Conservation (phyloP, 1,140 invertebrate species). For the Riptortus pedestris region DNA sequence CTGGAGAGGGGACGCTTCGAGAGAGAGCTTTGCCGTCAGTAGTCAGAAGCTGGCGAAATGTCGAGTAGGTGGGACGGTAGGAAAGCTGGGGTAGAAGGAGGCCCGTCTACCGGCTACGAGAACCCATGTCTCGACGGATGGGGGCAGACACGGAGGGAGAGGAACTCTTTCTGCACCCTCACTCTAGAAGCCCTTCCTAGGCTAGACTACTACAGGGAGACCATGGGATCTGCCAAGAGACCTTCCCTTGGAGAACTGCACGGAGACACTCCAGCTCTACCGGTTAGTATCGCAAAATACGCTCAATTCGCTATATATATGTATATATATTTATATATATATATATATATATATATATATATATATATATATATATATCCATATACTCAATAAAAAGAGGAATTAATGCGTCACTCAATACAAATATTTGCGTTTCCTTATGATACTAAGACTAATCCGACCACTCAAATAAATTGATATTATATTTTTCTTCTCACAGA, state of each 20-base stretch:
- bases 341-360: constrained; percentile 16
- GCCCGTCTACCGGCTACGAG: neutral
- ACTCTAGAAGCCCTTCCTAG: constrained; percentile 72
- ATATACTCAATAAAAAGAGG: neutral
- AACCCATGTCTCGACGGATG: neutral
- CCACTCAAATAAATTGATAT: too few species aligned
- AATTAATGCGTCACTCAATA: too few species aligned
- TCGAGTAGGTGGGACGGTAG: neutral
- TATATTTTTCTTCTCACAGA: too few species aligned
- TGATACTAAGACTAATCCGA: too few species aligned
- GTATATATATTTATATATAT: constrained; percentile 12
- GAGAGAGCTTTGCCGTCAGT: too few species aligned
- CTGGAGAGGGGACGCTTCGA: too few species aligned
- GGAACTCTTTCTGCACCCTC: constrained; percentile 36
- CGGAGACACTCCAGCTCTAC: constrained; percentile 24
- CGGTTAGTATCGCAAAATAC: neutral
- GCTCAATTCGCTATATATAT: neutral
- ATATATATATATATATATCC: constrained; percentile 12
- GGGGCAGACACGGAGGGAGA: constrained; percentile 24
- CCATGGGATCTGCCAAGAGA: constrained; percentile 55
- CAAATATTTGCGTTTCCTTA: too few species aligned
- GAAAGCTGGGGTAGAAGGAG: neutral
- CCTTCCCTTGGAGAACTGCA: constrained; percentile 58
- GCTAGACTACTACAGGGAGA: constrained; percentile 81
- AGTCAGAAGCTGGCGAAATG: too few species aligned